phyloP scores from a whole-genome alignment of 2,797 vertebrate species.

The Prunella strophiata region DNA sequence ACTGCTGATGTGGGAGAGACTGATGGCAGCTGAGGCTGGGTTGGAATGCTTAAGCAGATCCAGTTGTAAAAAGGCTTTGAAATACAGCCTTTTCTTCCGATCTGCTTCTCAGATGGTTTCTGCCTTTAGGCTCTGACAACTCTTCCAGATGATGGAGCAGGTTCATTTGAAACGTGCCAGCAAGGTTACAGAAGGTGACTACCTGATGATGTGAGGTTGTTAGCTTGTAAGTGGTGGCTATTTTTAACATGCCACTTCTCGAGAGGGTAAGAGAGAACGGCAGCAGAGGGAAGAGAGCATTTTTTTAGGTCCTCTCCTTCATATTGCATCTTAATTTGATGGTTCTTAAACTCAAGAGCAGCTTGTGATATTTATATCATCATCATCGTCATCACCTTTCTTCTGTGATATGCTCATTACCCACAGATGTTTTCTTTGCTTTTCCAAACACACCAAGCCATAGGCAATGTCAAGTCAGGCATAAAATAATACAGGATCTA shows the following conservation, averaged over 20 bases:
- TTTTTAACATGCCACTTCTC: not conserved
- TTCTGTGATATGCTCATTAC: not conserved
- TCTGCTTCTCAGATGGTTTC: not conserved
- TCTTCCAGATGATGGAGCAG: conserved; percentile 15
- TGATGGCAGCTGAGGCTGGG: conserved; percentile 26
- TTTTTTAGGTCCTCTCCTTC: not conserved
- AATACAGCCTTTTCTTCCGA: not conserved
- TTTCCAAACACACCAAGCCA: not conserved
- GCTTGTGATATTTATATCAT: not conserved
- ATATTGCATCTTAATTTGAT: not conserved
- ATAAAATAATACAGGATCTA: not conserved
- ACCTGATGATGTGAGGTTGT: not conserved
- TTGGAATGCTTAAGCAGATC: conserved; percentile 45
- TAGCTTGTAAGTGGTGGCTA: not conserved
- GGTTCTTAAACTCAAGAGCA: not conserved
- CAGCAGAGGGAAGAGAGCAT: not conserved
- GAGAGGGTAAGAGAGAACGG: not conserved
- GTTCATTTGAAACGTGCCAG: not conserved
- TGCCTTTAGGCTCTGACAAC: not conserved
- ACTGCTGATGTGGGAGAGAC: conserved; percentile 36
- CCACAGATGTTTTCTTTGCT: not conserved
- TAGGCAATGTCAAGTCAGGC: not conserved
- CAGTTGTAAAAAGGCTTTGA: not conserved
- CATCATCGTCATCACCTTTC: not conserved
- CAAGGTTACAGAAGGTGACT: not conserved